A percentile compares a stretch with the other conserved stretches of the same genome.
These are phyloP conservation scores for Pteronura brasiliensis DNA, from an alignment of 2,113 vertebrate species.

Conservation along the genomic window DNA sequence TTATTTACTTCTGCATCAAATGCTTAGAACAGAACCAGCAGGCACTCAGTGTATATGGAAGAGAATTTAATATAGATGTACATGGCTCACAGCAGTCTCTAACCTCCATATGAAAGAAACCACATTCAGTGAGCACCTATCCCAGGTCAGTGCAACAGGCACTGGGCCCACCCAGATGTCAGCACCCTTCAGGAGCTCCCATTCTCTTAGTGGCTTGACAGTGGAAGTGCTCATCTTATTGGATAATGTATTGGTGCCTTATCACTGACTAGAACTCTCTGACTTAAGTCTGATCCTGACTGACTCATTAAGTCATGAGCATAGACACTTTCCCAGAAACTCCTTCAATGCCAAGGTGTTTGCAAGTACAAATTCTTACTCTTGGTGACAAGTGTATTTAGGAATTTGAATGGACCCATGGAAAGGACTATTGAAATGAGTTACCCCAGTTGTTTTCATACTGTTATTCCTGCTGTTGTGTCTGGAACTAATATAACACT, in stretches of 20 bases:
- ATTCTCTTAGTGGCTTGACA: not conserved
- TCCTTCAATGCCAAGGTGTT: not conserved
- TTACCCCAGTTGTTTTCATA: not conserved
- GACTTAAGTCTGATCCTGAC: not conserved
- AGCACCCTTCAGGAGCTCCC: not conserved
- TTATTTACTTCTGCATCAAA: not conserved
- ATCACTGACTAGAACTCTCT: not conserved
- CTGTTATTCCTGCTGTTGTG: not conserved
- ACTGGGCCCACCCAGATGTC: not conserved
- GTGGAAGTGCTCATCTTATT: not conserved
- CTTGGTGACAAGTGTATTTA: not conserved
- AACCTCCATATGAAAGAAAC: not conserved
- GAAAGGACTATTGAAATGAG: not conserved
- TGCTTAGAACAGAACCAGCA: not conserved
- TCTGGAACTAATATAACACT: conserved; percentile 59
- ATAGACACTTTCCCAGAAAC: not conserved
- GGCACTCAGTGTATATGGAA: not conserved
- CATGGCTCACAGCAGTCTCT: not conserved
- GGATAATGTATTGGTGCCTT: not conserved
- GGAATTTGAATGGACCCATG: not conserved
- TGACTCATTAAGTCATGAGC: not conserved
- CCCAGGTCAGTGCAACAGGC: not conserved
- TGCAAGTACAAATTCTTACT: not conserved
- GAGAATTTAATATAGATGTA: not conserved
- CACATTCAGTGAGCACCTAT: not conserved